These are phyloP conservation scores for Bettongia penicillata DNA, from an alignment of 2,113 vertebrate species.

Conservation along the genomic window DNA sequence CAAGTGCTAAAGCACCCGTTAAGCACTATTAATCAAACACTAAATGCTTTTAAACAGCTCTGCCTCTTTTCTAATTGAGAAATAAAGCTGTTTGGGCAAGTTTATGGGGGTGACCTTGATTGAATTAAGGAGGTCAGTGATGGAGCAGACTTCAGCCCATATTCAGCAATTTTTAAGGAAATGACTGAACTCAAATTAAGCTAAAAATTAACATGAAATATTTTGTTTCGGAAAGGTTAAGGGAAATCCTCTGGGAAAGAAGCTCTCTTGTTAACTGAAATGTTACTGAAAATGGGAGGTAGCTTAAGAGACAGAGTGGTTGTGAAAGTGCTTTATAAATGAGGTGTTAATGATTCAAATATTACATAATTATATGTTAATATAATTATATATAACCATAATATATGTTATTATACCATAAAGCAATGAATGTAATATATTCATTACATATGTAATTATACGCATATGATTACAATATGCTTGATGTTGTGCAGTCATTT, in stretches of 20 bases:
- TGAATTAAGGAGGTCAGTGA: constrained; percentile 73
- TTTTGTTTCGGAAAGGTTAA: constrained; percentile 72
- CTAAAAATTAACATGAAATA: constrained; percentile 68
- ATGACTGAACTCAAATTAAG: constrained; percentile 67
- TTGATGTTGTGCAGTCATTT: neutral
- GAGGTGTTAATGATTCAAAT: neutral
- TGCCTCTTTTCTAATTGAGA: constrained; percentile 71
- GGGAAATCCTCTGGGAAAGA: constrained; percentile 59
- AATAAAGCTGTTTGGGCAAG: constrained; percentile 73
- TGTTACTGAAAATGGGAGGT: constrained; percentile 48
- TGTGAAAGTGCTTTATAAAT: constrained; percentile 45
- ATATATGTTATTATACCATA: neutral
- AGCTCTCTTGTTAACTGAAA: constrained; percentile 37
- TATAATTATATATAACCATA: neutral
- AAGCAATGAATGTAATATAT: neutral
- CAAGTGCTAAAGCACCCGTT: constrained; percentile 50
- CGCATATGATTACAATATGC: neutral
- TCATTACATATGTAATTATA: neutral
- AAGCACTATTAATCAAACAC: constrained; percentile 75
- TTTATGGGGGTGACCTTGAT: constrained; percentile 69
- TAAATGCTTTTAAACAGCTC: constrained; percentile 67
- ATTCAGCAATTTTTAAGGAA: constrained; percentile 66
- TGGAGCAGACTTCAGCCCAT: constrained; percentile 58
- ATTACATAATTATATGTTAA: neutral
- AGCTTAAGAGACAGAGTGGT: neutral